These are phyloP conservation scores for Eledona agricola DNA, from an alignment of 2,888 invertebrate species.

Conservation along the genomic window DNA sequence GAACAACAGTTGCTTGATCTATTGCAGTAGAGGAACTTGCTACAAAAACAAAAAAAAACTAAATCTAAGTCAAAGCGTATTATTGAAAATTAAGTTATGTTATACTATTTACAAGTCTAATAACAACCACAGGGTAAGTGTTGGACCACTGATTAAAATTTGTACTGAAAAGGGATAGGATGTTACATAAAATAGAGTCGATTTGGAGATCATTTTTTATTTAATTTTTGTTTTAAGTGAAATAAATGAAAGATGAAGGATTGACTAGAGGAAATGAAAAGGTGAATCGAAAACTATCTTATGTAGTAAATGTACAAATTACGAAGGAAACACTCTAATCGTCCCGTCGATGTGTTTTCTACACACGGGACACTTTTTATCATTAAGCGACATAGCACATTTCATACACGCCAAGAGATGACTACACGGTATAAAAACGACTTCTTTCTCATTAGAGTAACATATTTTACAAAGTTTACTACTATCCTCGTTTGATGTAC, in stretches of 20 bases:
- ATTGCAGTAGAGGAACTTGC: constrained; percentile 23
- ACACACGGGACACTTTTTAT: constrained; percentile 86
- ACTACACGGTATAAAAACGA: constrained; percentile 94
- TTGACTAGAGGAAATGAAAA: constrained; percentile 20
- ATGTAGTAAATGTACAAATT: constrained; percentile 35
- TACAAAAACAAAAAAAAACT: constrained; percentile 13
- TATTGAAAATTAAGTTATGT: constrained; percentile 9
- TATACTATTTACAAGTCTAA: constrained; percentile 16
- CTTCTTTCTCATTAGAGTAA: constrained; percentile 85
- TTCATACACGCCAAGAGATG: constrained; percentile 93
- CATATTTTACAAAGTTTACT: constrained; percentile 88
- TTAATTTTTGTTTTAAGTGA: not conserved
- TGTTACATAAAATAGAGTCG: too few relatives aligned
- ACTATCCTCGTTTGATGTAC: constrained; percentile 43
- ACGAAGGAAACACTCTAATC: constrained; percentile 71
- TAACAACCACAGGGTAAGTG: constrained; percentile 10
- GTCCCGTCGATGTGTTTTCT: constrained; percentile 76
- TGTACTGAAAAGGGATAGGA: too few relatives aligned
- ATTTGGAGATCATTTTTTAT: constrained; percentile 1
- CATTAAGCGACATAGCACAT: constrained; percentile 88
- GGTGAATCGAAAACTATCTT: constrained; percentile 2
- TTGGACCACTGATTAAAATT: too few relatives aligned
- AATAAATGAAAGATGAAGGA: constrained; percentile 1
- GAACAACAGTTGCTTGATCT: constrained; percentile 6
- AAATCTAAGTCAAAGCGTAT: constrained; percentile 24